These are phyloP conservation scores for Crotalus viridis DNA, from an alignment of 2,113 vertebrate species.

Conservation along the genomic window DNA sequence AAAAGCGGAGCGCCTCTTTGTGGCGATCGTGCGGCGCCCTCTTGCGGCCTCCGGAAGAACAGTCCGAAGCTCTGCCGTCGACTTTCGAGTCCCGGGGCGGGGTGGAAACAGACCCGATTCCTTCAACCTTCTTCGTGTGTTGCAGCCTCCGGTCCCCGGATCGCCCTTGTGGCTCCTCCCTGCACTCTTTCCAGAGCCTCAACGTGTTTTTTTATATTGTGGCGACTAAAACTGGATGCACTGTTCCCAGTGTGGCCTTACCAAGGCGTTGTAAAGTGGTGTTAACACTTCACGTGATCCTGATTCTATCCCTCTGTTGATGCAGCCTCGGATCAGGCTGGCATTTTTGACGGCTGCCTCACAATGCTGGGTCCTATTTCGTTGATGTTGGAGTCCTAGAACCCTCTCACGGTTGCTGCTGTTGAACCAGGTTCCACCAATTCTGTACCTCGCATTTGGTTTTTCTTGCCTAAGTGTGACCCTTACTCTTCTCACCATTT, in stretches of 20 bases:
- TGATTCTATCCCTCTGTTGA: neutral
- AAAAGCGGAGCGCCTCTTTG: neutral
- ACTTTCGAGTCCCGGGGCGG: neutral
- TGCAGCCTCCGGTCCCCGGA: no score
- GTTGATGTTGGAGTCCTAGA: neutral
- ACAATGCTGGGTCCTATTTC: neutral
- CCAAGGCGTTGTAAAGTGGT: neutral
- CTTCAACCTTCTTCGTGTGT: no score
- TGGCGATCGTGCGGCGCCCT: constrained; percentile 36
- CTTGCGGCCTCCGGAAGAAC: constrained; percentile 17
- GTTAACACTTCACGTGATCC: neutral
- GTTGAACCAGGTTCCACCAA: neutral
- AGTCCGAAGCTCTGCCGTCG: rapidly evolving
- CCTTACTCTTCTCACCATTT: neutral
- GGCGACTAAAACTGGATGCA: neutral
- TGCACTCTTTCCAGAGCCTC: neutral
- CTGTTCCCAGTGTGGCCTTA: neutral
- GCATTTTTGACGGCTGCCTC: neutral
- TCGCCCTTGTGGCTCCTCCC: neutral
- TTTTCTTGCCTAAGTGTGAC: neutral
- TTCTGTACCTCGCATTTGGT: neutral
- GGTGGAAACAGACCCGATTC: no score
- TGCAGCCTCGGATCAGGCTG: neutral
- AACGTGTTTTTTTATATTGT: neutral
- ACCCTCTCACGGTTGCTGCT: neutral